Conservation (phyloP, 2,888 invertebrate genomes). For the Drosophila quinaria region DNA sequence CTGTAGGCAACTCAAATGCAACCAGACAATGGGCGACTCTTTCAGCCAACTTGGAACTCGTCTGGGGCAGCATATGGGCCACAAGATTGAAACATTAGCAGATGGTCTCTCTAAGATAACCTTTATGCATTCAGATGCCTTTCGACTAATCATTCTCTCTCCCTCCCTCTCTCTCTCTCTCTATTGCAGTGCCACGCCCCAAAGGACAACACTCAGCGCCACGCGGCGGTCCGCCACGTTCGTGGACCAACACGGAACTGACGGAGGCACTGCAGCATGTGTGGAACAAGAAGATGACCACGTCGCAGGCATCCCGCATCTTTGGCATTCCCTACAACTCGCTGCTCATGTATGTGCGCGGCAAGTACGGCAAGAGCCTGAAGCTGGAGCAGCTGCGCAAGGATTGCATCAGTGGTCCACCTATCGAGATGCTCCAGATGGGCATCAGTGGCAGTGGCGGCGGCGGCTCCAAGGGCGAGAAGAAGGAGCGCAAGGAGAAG, state of each 20-base stretch:
- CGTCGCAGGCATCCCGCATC: constrained; percentile 95
- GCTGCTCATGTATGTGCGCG: constrained; percentile 95
- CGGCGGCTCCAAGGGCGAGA: constrained; percentile 67
- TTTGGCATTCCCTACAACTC: constrained; percentile 98
- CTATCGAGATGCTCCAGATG: constrained; percentile 89
- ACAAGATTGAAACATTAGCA: constrained; percentile 85
- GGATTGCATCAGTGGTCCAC: constrained; percentile 94
- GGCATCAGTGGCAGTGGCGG: constrained; percentile 86
- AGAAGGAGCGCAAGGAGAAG: constrained; percentile 76
- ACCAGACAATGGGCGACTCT: constrained; percentile 74
- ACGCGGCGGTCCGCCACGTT: constrained; percentile 94
- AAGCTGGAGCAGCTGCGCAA: constrained; percentile 95
- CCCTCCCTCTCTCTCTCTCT: constrained; percentile 8
- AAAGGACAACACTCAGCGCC: constrained; percentile 97
- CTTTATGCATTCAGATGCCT: constrained; percentile 56
- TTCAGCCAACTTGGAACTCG: constrained; percentile 56
- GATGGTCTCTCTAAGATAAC: constrained; percentile 82
- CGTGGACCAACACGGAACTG: constrained; percentile 96
- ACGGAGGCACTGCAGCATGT: constrained; percentile 96
- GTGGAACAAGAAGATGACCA: constrained; percentile 98
- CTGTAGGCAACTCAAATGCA: constrained; percentile 54
- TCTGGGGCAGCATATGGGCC: constrained; percentile 68
- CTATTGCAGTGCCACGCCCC: constrained; percentile 90
- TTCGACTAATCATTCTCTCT: constrained; percentile 44
- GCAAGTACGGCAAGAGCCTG: constrained; percentile 96